Evolutionary conservation across 2,888 invertebrate species (phyloP), one percentile per base, ranked within the genome.

Genomic region (Netelia melanura): DNA sequence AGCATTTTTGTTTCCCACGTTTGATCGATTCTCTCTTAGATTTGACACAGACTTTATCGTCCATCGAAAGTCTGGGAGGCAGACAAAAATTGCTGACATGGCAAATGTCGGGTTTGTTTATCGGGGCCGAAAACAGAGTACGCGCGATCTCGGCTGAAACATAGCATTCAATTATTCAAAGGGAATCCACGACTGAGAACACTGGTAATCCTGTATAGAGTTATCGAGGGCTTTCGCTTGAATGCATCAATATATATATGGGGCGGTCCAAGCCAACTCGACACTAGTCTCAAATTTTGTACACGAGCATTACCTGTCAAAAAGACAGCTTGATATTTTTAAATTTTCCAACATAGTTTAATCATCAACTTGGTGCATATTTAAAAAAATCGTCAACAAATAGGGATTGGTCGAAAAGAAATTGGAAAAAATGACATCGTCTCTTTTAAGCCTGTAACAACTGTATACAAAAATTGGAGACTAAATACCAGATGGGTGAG

Each of bases 221-320:
- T 43, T 67, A 17, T 67, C 43, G 70, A 70, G 25, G 54, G 81
- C 64, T 76, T 78, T 68, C 62, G 74, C 78, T 78, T 77, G 67
- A 68, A 68, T 61, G 68, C 48, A 48, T 9, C 23, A n/a, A 62
- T 62, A n/a, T 52, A 58, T 72, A 61, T 67, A 14, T n/a, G 23
- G 30, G 30, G 3, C 6, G 5, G 3, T 30, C 30, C 30, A 30
- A 5, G 6, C 30, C 30, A 30, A 30, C 30, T 30, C 30, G 30
- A 30, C 30, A 30, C 30, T 30, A 5, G 0, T 30, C 6, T 3
- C 5, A 3, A 30, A 3, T 30, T 30, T 30, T 2, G 30, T 30
- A 30, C 0, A 5, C 30, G 30, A 30, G 30, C 3, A 5, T 30
- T 30, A 30, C 30, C 30, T 5, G 5, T 30, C 30, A 5, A 5